Evolutionary conservation across 1,140 invertebrate genomes (phyloP).

Genomic region (Atta cephalotes): DNA sequence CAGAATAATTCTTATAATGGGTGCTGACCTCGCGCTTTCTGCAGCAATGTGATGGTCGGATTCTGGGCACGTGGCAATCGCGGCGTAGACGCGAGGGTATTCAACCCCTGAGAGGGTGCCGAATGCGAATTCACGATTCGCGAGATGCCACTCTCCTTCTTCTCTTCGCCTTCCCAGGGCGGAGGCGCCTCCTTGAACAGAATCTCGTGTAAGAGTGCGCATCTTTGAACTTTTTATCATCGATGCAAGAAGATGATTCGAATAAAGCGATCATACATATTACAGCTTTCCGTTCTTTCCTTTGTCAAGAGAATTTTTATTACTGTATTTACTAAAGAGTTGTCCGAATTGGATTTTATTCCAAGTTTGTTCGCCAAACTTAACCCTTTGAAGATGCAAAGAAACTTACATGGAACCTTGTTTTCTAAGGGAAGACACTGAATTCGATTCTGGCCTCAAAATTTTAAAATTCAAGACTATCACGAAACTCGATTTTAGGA

Average conservation of each 20-base stretch:
- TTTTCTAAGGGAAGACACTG: too few relatives aligned
- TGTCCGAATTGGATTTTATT: background rate
- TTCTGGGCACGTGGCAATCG: conserved; percentile 93
- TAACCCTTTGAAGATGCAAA: too few relatives aligned
- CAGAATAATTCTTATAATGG: background rate
- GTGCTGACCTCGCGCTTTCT: conserved; percentile 94
- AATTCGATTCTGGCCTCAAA: too few relatives aligned
- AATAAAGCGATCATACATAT: background rate
- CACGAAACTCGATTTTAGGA: too few relatives aligned
- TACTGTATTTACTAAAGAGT: background rate
- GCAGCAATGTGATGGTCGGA: conserved; percentile 94
- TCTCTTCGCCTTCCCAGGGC: conserved; percentile 82
- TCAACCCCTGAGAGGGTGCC: conserved; percentile 88
- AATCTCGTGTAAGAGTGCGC: background rate
- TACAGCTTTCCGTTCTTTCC: background rate
- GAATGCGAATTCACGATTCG: conserved; percentile 89
- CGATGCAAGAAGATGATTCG: background rate
- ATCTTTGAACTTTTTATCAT: background rate
- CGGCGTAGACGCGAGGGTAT: conserved; percentile 85
- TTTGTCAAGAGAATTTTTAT: background rate
- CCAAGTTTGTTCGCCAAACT: too few relatives aligned
- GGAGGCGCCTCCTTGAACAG: conserved; percentile 72
- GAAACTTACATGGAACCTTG: too few relatives aligned
- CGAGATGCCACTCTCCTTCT: conserved; percentile 83
- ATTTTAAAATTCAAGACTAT: too few relatives aligned